Evolutionary conservation across 2,113 vertebrate genomes (phyloP), one percentile per base, ranked within the genome.

Genomic region (Octodon degus): DNA sequence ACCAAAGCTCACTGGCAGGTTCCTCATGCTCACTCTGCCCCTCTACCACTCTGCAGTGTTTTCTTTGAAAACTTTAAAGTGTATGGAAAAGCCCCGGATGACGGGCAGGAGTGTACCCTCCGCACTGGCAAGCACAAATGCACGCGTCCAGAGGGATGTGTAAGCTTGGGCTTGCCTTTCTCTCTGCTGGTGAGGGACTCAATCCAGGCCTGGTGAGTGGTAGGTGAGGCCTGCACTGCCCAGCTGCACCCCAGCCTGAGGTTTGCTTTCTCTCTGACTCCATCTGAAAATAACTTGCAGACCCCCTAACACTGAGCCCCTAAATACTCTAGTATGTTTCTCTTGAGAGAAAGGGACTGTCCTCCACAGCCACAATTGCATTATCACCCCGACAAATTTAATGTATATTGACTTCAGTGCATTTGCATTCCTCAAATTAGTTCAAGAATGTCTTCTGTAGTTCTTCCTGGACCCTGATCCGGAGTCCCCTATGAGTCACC

Each of bases 281-380:
- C 65, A n/a, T 62, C 92, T 79, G 47, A 86, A 91, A 94, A 86
- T 65, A 89, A 70, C 37, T 82, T 67, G 62, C 17, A 93, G 60
- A 32, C 62, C 30, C 17, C 50, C 22, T 68, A 47, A 77, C 16
- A 22, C 2, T n/a, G 77, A 62, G 68, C 55, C 53, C 47, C 53
- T 79, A 67, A 53, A 55, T 79, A 67, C 72, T 72, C 93, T 40
- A 32, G 37, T 27, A 76, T 85, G 70, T 47, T 83, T 91, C 34
- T 83, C 20, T 70, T 84, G 37, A 68, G n/a, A 82, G 43, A 77
- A 89, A 89, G 34, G 22, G 17, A 74, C 40, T 90, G 17, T 74
- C 58, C 34, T 76, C n/a, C 13, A 8, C 72, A 65, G 37, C 50
- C 43, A 79, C 14, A 32, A 37, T 25, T 70, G 11, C 53, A 14